Base-by-base conservation (phyloP, 2,888 invertebrate genomes). In the Eilema griseolum region DNA sequence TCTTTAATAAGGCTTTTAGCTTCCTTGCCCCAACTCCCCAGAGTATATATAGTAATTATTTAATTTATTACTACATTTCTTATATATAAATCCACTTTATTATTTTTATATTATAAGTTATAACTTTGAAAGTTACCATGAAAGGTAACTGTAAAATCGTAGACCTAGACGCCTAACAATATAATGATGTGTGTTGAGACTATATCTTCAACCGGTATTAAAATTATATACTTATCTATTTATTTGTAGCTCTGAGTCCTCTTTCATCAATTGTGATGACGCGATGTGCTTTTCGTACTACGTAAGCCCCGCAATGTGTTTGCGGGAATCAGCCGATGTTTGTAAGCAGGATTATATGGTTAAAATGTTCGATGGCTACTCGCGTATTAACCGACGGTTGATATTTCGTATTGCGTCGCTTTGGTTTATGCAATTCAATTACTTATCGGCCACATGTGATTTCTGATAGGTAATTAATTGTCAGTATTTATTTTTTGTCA, bases 261-360 rank as follows among this genome's bases (percentile, higher is more conserved):
- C 80, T 86, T 86, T 82, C 87, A 88, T 89, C 89, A 89, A 88
- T 90, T 88, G 89, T 88, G 89, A 90, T 92, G 90, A 89, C 85
- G 88, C 83, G 87, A 87, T 91, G 91, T 86, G 89, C 91, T 89
- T 92, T 93, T 87, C 88, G 81, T 80, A 85, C 83, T 85, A 86
- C 86, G 83, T 88, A 86, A 89, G 85, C 87, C 82, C 83, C 83
- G 85, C 85, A 90, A 87, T 86, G 85, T 87, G 82, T 89, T 90
- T 88, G 86, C 79, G 88, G 87, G 82, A 83, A 86, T 85, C 83
- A 86, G 86, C 86, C 83, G 82, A 83, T 83, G 85, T 88, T 89
- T 89, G 89, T 87, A 88, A 89, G 86, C 88, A 81, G 86, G 85
- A 86, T 87, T 89, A 88, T 87, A 82, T 75, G 83, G 79, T 83